Evolutionary conservation across 1,140 invertebrate species (phyloP).

Genomic region (Pachyrhynchus sulphureomaculatus): DNA sequence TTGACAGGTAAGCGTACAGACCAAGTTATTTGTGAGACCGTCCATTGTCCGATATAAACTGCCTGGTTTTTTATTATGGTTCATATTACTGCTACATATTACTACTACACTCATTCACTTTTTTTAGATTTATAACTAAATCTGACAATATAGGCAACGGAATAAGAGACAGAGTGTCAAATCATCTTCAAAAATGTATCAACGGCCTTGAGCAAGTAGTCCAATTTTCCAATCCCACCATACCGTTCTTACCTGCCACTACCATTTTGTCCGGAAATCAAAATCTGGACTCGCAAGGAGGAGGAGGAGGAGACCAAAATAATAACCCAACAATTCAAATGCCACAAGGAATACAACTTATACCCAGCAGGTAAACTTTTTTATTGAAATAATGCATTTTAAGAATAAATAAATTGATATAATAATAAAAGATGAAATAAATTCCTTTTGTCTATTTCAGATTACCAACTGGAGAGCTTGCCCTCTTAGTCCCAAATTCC

Average conservation of each 20-base stretch:
- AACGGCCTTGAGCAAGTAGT: conserved; percentile 50
- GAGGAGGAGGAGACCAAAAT: conserved; percentile 39
- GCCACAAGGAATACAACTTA: conserved; percentile 61
- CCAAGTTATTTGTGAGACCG: background rate
- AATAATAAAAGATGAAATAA: too few species aligned
- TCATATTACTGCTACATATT: too few species aligned
- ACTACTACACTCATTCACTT: too few species aligned
- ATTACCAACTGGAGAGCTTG: conserved; percentile 63
- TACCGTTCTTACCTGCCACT: conserved; percentile 28
- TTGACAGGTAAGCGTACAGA: conserved; percentile 61
- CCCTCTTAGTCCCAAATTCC: conserved; percentile 60
- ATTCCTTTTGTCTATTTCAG: conserved; percentile 10
- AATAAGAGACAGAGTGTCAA: conserved; percentile 69
- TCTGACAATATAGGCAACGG: conserved; percentile 57
- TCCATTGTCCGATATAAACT: too few species aligned
- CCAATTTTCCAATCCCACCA: conserved; percentile 35
- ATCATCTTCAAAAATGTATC: conserved; percentile 59
- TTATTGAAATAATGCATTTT: too few species aligned
- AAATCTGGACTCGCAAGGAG: conserved; percentile 12
- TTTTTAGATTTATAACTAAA: conserved; percentile 54
- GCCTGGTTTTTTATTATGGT: too few species aligned
- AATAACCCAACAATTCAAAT: conserved; percentile 45
- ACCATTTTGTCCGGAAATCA: conserved; percentile 18
- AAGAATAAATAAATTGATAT: background rate
- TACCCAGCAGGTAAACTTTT: conserved; percentile 57